phyloP scores from a whole-genome alignment of 1,140 invertebrate species.

The Lordiphosa mommai region DNA sequence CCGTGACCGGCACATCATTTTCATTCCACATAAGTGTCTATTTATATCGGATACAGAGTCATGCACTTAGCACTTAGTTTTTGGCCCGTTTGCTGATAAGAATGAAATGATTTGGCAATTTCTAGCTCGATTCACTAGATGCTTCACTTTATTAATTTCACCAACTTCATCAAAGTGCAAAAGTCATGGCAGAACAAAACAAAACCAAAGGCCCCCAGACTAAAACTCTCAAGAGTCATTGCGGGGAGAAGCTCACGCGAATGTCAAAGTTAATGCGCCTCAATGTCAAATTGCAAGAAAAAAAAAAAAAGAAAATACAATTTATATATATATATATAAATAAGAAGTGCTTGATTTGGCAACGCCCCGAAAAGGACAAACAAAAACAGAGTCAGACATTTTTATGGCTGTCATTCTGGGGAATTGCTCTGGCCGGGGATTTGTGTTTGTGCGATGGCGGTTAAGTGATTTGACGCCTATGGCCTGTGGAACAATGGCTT shows the following conservation, averaged over 20 bases:
- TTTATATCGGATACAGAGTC: slow-evolving; percentile 24
- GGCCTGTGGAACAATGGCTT: slow-evolving; percentile 33
- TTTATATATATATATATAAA: slow-evolving; percentile 3
- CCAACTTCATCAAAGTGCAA: slow-evolving; percentile 64
- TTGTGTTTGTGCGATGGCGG: slow-evolving; percentile 51
- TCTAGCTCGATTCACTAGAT: slow-evolving; percentile 10
- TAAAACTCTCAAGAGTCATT: slow-evolving; percentile 51
- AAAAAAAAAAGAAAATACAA: slow-evolving; percentile 18
- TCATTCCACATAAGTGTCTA: slow-evolving; percentile 16
- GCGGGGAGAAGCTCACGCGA: slow-evolving; percentile 40
- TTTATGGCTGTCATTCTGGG: slow-evolving; percentile 65
- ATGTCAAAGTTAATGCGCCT: slow-evolving; percentile 67
- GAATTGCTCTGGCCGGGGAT: slow-evolving; percentile 45
- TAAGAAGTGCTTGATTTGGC: slow-evolving; percentile 34
- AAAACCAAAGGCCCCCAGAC: not conserved
- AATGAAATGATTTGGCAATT: slow-evolving; percentile 49
- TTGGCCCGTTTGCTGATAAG: slow-evolving; percentile 52
- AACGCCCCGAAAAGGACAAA: slow-evolving; percentile 16
- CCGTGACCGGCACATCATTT: no score
- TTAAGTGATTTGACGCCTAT: slow-evolving; percentile 72
- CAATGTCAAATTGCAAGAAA: slow-evolving; percentile 50
- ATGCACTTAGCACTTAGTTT: slow-evolving; percentile 23
- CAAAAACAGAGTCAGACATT: slow-evolving; percentile 50
- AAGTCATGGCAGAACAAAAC: slow-evolving; percentile 49
- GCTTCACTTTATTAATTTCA: slow-evolving; percentile 56